These are phyloP conservation scores for Phataginus tetradactyla DNA, from an alignment of 2,797 vertebrate genomes.

Conservation along the genomic window DNA sequence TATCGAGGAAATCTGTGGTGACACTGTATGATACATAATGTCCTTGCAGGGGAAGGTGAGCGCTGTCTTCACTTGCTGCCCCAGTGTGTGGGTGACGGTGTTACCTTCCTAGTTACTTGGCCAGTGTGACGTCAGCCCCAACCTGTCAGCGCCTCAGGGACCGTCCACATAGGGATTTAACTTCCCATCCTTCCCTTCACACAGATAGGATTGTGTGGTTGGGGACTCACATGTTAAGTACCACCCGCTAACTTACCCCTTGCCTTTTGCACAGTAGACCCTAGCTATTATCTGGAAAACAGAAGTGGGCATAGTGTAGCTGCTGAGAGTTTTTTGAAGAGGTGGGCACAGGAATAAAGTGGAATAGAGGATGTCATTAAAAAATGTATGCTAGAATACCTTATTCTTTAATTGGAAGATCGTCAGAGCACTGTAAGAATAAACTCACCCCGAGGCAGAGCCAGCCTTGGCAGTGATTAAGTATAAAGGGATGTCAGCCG, in stretches of 20 bases:
- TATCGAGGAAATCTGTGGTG: rapidly evolving
- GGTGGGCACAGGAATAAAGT: background rate
- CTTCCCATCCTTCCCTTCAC: background rate
- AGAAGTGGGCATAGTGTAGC: background rate
- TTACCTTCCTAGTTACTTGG: background rate
- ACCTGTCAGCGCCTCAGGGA: background rate
- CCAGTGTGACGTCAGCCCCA: background rate
- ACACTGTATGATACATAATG: too few relatives aligned
- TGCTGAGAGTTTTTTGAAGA: background rate
- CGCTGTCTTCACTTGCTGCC: background rate
- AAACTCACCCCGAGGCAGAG: too few relatives aligned
- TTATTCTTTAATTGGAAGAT: background rate
- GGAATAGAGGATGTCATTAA: background rate
- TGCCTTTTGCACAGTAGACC: too few relatives aligned
- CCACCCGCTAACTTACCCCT: rapidly evolving
- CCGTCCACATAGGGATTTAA: background rate
- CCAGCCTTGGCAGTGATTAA: rapidly evolving
- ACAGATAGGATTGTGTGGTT: too few relatives aligned
- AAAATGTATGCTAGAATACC: background rate
- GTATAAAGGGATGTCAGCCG: rapidly evolving
- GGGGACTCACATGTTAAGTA: background rate
- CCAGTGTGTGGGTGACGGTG: background rate
- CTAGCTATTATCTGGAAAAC: too few relatives aligned
- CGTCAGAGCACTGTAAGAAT: background rate
- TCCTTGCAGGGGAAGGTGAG: background rate